Evolutionary conservation across 2,113 vertebrate species (phyloP), one percentile per base, ranked within the genome.

Genomic region (Castor canadensis): DNA sequence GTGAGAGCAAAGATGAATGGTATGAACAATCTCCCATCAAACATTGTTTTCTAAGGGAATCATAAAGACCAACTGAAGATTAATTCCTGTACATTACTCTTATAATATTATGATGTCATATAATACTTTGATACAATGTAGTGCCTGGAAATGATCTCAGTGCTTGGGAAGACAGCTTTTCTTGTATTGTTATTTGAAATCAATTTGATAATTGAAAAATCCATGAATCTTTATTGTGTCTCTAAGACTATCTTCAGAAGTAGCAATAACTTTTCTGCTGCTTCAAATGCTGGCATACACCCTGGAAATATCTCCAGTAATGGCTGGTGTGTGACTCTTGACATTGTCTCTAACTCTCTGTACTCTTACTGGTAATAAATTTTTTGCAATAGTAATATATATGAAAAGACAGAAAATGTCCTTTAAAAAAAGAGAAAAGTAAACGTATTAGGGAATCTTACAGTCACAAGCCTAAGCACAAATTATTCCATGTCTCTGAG

Each of bases 151-250:
- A 87, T 89, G 10, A 92, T 58, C 49, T 88, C 56, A 93, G 32
- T 45, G 73, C 6, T 58, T 87, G 38, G 28, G 90, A 90, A 87
- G 20, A 28, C 45, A 52, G 28, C 10, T 49, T 90, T 73, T 47
- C 81, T 95, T 91, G 22, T 35, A 47, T 76, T 56, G 17, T 84
- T 83, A 76, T 38, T 40, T 86, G 40, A 38, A 81, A 89, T 81
- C 69, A 91, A 52, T 82, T 89, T 66, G 89, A 81, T 92, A 64
- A 86, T 72, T 28, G 71, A 66, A 87, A 69, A 92, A 81, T 92
- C 43, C 1, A 80, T 54, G 35, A 38, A 12, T 72, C 6, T 82
- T 43, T 47, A 47, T 66, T 92, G 35, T 60, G 40, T 54, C 15
- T 49, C 12, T n/a, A 32, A 71, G 26, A 35, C 20, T 19, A 15